Evolutionary conservation across 92 coral and sea anemone species (phyloP), one percentile per base, ranked within the genome.

Genomic region (Epizoanthus fatuus): DNA sequence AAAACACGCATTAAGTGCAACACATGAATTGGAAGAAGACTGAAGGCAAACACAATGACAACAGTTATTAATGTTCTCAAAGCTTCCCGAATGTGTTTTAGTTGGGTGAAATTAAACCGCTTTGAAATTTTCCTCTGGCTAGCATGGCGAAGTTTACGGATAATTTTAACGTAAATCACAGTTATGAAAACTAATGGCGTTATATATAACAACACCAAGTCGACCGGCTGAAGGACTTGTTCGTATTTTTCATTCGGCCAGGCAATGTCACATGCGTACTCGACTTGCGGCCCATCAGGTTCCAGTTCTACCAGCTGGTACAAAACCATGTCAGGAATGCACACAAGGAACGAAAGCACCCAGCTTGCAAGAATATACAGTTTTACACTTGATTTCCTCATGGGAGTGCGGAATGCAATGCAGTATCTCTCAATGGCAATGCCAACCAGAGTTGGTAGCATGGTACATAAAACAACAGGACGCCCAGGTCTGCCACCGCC

Each of bases 381-480:
- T 15, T 80, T 74, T 14, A 79, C 85, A 5, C 59, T 25, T 3
- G 72, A 55, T 60, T 35, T 72, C 4, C 55, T 83, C 39, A 90
- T 79, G 25, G 57, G 86, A 53, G 55, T 15, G 20, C 75, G 63
- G 37, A 66, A 79, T 2, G 85, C 53, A 67, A 80, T 78, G 15
- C 13, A 47, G 83, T 92, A 86, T 53, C 95, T 75, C 84, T 92
- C 95, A 15, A 89, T 87, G 42, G 96, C 93, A 35, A 93, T 84
- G n/a, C 81, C 84, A 12, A 91, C 73, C 74, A 93, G 14, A 0
- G 94, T 93, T 19, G 87, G 87, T 84, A 87, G 58, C 90, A 87
- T 2, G 96, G 96, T 3, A 85, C 68, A 77, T 70, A 93, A 4
- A 90, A 14, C 11, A 88, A 16, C 3, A 93, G 83, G 22, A 87